Evolutionary conservation across 2,888 invertebrate species (phyloP).

Genomic region (Brachyptera risi): DNA sequence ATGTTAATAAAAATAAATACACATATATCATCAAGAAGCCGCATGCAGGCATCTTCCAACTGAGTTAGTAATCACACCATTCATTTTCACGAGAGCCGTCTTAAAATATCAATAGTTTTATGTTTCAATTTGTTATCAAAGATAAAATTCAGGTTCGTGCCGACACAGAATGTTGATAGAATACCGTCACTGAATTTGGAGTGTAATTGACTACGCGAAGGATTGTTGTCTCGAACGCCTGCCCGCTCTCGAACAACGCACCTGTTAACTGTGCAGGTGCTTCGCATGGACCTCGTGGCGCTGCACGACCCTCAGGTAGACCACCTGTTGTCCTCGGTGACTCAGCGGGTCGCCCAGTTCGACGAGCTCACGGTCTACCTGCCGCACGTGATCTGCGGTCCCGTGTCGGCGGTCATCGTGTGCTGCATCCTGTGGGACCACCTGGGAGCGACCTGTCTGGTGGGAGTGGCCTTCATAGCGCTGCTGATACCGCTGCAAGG

Average conservation of each 20-base stretch:
- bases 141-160: too few species aligned
- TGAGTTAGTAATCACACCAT: too few species aligned
- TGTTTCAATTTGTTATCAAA: too few species aligned
- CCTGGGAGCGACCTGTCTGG: conserved; percentile 24
- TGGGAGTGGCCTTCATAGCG: conserved; percentile 16
- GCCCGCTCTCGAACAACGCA: too few species aligned
- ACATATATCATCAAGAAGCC: too few species aligned
- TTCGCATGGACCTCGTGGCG: neutral
- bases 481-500: conserved; percentile 20
- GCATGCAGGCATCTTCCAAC: too few species aligned
- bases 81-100: too few species aligned
- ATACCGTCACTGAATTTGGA: too few species aligned
- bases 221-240: too few species aligned
- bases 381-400: conserved; percentile 17
- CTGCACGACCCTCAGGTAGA: neutral
- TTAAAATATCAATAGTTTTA: too few species aligned
- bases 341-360: neutral
- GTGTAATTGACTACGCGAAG: neutral
- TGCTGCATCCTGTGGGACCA: conserved; percentile 22
- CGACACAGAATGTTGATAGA: too few species aligned
- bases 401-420: conserved; percentile 6
- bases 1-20: too few species aligned
- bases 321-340: neutral
- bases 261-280: conserved; percentile 21
- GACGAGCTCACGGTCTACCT: conserved; percentile 11